Percentiles rank a stretch among this genome's conserved stretches.
Evolutionary conservation across 2,888 invertebrate genomes (phyloP).

Genomic region (Drosophila quinaria): DNA sequence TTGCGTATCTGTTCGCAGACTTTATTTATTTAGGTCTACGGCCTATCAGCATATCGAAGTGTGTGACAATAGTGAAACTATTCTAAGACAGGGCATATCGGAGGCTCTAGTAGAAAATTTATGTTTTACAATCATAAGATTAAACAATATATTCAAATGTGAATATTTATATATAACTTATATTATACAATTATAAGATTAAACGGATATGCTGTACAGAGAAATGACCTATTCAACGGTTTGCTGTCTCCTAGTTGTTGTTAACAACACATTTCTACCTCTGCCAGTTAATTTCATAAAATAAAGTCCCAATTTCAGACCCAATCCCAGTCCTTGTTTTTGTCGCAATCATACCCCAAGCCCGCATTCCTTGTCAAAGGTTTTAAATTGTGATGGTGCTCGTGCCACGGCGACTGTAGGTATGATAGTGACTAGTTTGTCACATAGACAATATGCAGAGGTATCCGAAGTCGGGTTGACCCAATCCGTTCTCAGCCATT

Average conservation of each 20-base stretch:
- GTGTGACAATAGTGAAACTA: no score
- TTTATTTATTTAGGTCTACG: no score
- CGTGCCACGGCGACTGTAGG: constrained; percentile 22
- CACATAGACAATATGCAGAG: constrained; percentile 32
- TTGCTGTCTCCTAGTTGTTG: constrained; percentile 4
- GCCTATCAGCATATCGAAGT: no score
- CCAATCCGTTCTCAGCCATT: not conserved
- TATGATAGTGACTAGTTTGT: constrained; percentile 56
- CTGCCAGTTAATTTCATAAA: constrained; percentile 50
- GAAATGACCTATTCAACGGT: constrained; percentile 42
- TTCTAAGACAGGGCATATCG: no score
- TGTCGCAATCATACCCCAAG: not conserved
- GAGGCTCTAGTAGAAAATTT: no score
- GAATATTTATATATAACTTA: no score
- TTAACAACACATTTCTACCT: constrained; percentile 43
- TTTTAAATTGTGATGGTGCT: constrained; percentile 27
- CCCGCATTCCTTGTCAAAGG: not conserved
- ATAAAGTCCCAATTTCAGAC: no score
- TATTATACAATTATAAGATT: no score
- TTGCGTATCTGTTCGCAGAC: no score
- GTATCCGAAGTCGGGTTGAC: not conserved
- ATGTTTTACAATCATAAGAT: no score
- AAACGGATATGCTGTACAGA: not conserved
- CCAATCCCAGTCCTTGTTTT: not conserved
- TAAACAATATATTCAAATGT: no score